Percentiles rank a stretch among this genome's conserved stretches.
Conservation (phyloP, 64 coral and sea anemone genomes). For the Montipora sp. region DNA sequence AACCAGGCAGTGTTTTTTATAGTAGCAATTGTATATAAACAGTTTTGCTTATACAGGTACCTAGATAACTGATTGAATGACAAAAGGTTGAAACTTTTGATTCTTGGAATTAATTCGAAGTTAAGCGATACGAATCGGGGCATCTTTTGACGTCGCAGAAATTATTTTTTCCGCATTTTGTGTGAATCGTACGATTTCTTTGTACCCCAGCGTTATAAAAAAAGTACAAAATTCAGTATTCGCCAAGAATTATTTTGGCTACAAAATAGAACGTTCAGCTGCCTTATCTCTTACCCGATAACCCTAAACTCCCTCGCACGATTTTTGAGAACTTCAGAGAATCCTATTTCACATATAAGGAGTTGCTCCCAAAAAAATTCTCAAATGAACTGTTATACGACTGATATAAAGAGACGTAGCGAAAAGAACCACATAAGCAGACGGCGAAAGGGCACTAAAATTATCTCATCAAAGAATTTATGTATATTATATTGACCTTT, state of each 20-base stretch:
- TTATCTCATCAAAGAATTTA: neutral
- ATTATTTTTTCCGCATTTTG: neutral
- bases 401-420: neutral
- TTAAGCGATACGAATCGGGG: neutral
- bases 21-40: neutral
- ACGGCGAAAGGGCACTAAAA: neutral
- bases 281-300: neutral
- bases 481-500: neutral
- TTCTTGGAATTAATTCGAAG: neutral
- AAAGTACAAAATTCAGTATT: neutral
- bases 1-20: neutral
- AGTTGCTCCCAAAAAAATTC: neutral
- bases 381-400: neutral
- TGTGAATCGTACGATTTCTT: too few relatives aligned
- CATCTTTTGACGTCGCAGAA: neutral
- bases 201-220: neutral
- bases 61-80: neutral
- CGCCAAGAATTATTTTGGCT: neutral
- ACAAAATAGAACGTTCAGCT: neutral
- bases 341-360: neutral
- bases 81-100: neutral
- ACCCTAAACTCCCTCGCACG: neutral
- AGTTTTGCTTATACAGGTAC: neutral
- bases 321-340: too few relatives aligned
- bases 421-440: neutral